Evolutionary conservation across 2,113 vertebrate species (phyloP).

Genomic region (Cnemophilus loriae): DNA sequence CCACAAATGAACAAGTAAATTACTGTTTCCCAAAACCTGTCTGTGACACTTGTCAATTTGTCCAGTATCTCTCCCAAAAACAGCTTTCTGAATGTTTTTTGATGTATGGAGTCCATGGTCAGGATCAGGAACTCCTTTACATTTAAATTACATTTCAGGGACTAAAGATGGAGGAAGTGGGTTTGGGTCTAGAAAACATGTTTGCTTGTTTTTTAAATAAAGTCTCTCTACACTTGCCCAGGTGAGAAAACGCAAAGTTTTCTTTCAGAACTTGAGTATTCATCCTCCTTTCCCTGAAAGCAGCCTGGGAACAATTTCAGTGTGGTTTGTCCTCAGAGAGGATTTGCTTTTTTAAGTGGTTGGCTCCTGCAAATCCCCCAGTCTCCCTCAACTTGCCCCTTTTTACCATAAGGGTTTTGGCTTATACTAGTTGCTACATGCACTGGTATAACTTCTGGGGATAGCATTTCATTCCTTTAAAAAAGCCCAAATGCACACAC

Average conservation of each 20-base stretch:
- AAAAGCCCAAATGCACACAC: neutral
- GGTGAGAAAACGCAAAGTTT: neutral
- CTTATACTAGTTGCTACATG: accelerated
- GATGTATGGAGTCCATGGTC: neutral
- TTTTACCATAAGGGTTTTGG: neutral
- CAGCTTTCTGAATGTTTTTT: neutral
- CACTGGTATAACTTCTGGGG: neutral
- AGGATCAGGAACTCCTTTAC: neutral
- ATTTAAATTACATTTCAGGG: neutral
- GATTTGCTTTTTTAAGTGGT: neutral
- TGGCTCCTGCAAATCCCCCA: neutral
- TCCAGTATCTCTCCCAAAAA: neutral
- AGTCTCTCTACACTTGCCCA: neutral
- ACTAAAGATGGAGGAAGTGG: neutral
- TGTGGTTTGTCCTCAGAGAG: neutral
- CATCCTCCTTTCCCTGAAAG: neutral
- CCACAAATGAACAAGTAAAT: neutral
- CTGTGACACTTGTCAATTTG: neutral
- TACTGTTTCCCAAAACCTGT: neutral
- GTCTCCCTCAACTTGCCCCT: neutral
- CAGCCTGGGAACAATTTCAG: neutral
- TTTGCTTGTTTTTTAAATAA: neutral
- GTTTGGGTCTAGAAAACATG: neutral
- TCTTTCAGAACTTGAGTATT: neutral
- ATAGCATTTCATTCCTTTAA: neutral